Evolutionary conservation across 2,888 invertebrate genomes (phyloP).

Genomic region (Cosmopolites sordidus): DNA sequence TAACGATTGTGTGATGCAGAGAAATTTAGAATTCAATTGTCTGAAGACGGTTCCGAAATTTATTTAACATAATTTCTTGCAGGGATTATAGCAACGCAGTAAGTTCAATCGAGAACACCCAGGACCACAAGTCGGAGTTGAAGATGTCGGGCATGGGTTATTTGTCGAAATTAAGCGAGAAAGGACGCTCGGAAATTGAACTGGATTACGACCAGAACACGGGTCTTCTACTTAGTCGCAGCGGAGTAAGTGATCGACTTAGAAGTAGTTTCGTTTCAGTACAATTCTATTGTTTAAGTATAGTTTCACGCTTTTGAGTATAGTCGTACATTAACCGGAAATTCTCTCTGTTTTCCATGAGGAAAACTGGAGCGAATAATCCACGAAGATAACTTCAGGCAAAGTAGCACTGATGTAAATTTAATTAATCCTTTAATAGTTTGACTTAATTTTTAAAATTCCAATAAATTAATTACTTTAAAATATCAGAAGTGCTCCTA

Average conservation of each 20-base stretch:
- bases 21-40: not conserved
- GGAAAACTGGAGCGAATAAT: no score
- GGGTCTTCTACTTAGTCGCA: constrained; percentile 79
- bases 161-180: constrained; percentile 81
- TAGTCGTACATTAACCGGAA: no score
- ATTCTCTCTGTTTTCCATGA: no score
- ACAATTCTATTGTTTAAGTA: constrained; percentile 4
- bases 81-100: constrained; percentile 90
- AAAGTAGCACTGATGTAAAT: no score
- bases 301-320: constrained; percentile 11
- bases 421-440: no score
- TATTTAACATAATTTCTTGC: not conserved
- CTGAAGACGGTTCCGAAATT: not conserved
- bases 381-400: no score
- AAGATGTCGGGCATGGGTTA: constrained; percentile 91
- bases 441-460: no score
- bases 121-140: constrained; percentile 87
- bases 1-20: no score
- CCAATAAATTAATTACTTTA: no score
- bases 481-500: no score
- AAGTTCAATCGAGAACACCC: constrained; percentile 90
- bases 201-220: constrained; percentile 87
- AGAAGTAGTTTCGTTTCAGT: constrained; percentile 13
- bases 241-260: constrained; percentile 57
- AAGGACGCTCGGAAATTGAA: constrained; percentile 83